A percentile compares a stretch with the other conserved stretches of the same genome.
phyloP scores from a whole-genome alignment of 2,113 vertebrate species.

The Boulengeromyrus knoepffleri region DNA sequence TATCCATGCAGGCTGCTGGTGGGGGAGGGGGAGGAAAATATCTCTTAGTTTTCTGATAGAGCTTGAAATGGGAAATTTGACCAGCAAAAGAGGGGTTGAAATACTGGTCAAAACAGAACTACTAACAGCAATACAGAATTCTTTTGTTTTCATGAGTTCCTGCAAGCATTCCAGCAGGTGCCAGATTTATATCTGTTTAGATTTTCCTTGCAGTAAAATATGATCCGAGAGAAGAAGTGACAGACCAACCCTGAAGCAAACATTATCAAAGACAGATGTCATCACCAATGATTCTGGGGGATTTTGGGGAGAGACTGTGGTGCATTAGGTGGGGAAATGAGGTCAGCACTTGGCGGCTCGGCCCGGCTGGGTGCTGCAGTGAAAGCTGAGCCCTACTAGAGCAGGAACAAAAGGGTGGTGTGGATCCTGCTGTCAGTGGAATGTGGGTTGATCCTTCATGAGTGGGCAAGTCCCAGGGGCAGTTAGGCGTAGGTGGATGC shows the following conservation, averaged over 20 bases:
- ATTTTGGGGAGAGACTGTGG: not conserved
- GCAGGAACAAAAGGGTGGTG: not conserved
- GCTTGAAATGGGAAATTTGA: not conserved
- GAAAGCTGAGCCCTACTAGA: not conserved
- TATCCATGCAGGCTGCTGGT: not conserved
- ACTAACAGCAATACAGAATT: not conserved
- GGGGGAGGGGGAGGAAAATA: not conserved
- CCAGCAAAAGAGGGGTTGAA: not conserved
- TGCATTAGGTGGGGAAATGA: not conserved
- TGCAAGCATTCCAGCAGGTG: not conserved
- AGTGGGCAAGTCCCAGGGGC: not conserved
- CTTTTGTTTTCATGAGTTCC: not conserved
- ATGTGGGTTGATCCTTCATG: not conserved
- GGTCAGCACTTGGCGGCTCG: not conserved
- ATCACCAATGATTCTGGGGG: not conserved
- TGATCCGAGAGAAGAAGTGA: not conserved
- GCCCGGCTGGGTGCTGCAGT: not conserved
- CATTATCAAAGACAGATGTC: not conserved
- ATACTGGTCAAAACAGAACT: not conserved
- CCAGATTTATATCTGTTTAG: not conserved
- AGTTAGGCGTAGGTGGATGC: not conserved
- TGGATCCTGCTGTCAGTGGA: not conserved
- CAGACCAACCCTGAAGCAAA: not conserved
- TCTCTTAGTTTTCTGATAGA: not conserved
- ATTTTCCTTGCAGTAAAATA: not conserved